Conservation (phyloP, 2,797 vertebrate species). For the Rhabdomys pumilio region DNA sequence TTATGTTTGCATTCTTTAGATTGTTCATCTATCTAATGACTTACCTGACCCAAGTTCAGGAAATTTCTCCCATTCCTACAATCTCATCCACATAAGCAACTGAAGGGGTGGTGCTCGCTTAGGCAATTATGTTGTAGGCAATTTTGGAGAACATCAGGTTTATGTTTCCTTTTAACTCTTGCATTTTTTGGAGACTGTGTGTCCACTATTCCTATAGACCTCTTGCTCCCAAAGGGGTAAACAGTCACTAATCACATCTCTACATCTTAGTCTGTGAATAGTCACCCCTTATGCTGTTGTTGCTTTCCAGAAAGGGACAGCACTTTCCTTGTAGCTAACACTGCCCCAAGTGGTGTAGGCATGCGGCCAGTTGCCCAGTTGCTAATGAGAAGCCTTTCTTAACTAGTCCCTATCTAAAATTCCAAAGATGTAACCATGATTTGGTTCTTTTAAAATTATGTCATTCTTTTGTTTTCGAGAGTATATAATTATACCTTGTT, state of each 20-base stretch:
- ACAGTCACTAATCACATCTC: background rate
- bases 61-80: background rate
- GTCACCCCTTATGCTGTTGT: no score
- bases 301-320: background rate
- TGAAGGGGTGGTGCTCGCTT: no score
- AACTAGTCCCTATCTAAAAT: background rate
- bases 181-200: no score
- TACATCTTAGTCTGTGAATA: background rate
- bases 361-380: background rate
- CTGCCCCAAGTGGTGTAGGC: no score
- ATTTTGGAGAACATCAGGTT: background rate
- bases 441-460: background rate
- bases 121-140: background rate
- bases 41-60: background rate
- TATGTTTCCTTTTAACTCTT: background rate
- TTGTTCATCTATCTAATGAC: background rate
- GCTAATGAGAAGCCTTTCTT: no score
- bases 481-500: background rate
- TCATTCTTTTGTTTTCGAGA: background rate
- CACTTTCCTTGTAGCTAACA: no score
- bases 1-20: background rate
- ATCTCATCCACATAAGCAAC: no score
- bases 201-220: background rate
- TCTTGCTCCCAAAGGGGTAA: background rate
- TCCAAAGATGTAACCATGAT: accelerated